Evolutionary conservation across 2,888 invertebrate species (phyloP).

Genomic region (Opisthograptis luteolata): DNA sequence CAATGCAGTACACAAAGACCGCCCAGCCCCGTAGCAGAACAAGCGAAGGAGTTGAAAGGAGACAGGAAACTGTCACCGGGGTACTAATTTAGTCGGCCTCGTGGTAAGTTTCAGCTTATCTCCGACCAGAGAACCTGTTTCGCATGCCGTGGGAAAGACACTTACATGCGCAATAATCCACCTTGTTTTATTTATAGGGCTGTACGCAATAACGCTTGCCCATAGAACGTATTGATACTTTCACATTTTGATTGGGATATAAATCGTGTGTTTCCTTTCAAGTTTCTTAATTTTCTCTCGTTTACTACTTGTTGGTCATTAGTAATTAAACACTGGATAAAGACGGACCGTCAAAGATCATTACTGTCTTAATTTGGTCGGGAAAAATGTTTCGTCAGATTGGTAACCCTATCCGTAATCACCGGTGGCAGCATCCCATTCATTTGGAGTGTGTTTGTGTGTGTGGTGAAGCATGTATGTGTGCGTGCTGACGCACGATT

Average conservation of each 20-base stretch:
- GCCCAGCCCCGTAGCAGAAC: constrained; percentile 36
- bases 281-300: constrained; percentile 27
- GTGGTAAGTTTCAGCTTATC: constrained; percentile 79
- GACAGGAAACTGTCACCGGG: constrained; percentile 79
- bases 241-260: constrained; percentile 49
- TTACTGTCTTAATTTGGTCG: constrained; percentile 31
- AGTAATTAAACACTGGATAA: constrained; percentile 30
- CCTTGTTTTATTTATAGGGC: constrained; percentile 74
- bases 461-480: constrained; percentile 37
- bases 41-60: constrained; percentile 54
- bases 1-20: not conserved
- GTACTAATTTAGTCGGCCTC: constrained; percentile 75
- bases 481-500: constrained; percentile 48
- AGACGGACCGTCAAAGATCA: constrained; percentile 29
- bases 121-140: constrained; percentile 72
- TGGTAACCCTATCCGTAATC: constrained; percentile 64
- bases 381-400: constrained; percentile 24
- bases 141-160: constrained; percentile 79
- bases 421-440: constrained; percentile 73
- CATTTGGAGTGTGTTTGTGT: constrained; percentile 52
- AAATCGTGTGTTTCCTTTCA: constrained; percentile 34
- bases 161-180: constrained; percentile 74
- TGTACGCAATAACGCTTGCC: constrained; percentile 46
- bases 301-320: constrained; percentile 28
- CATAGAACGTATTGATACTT: constrained; percentile 45